Evolutionary conservation across 2,113 vertebrate genomes (phyloP).

Genomic region (Porphyrio hochstetteri): DNA sequence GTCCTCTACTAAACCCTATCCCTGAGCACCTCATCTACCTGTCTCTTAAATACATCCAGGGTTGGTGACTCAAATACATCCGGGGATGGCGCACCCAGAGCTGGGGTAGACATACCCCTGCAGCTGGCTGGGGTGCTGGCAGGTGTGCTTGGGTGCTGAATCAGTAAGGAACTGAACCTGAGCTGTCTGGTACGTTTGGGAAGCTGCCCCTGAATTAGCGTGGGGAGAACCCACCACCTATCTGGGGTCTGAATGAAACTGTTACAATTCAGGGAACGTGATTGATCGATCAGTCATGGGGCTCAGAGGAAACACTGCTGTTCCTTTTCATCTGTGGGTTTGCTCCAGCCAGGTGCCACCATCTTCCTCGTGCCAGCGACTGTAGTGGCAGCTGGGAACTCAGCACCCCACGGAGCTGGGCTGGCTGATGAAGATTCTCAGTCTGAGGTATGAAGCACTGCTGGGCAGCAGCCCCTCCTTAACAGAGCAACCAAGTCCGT

Average conservation of each 20-base stretch:
- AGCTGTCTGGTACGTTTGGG: fast-evolving
- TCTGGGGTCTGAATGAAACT: background rate
- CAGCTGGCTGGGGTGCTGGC: too few species aligned
- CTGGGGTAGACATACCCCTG: fast-evolving
- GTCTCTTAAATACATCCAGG: too few species aligned
- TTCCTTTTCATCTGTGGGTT: background rate
- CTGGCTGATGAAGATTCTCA: too few species aligned
- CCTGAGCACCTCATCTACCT: too few species aligned
- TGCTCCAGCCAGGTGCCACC: background rate
- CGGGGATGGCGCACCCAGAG: background rate
- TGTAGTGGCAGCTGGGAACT: background rate
- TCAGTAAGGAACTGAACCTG: background rate
- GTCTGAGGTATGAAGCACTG: too few species aligned
- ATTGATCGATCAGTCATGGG: too few species aligned
- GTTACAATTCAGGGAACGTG: too few species aligned
- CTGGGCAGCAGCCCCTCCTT: background rate
- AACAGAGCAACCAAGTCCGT: background rate
- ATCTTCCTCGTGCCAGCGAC: background rate
- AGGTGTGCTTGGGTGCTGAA: background rate
- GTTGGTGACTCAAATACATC: too few species aligned
- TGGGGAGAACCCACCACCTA: background rate
- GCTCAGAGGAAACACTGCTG: background rate
- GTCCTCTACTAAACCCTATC: too few species aligned
- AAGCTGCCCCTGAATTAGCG: background rate
- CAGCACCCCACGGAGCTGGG: background rate